Evolutionary conservation across 2,113 vertebrate species (phyloP).

Genomic region (Mustela lutreola): DNA sequence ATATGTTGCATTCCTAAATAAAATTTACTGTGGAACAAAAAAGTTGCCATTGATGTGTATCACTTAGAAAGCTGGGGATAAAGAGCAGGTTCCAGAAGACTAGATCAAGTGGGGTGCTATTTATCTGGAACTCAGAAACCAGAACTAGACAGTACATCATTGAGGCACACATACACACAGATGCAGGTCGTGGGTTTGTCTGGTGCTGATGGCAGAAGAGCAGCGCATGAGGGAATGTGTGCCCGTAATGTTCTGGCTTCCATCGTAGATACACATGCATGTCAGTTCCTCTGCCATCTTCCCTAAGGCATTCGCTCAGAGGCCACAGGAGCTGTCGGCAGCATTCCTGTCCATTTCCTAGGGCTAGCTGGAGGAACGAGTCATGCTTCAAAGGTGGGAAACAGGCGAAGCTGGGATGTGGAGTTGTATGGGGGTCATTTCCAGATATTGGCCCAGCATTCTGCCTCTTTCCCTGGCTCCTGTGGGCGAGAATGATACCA

Average conservation of each 20-base stretch:
- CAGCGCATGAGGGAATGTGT: rapidly evolving
- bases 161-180: rapidly evolving
- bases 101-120: not conserved
- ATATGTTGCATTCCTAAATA: slow-evolving; percentile 66
- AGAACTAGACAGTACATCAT: too few species aligned
- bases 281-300: not conserved
- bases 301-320: not conserved
- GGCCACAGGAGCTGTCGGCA: not conserved
- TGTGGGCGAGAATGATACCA: not conserved
- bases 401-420: not conserved
- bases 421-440: not conserved
- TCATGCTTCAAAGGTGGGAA: not conserved
- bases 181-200: rapidly evolving
- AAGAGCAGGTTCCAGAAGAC: not conserved
- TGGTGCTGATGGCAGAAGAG: not conserved
- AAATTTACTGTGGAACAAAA: not conserved
- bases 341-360: not conserved
- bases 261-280: too few species aligned
- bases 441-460: rapidly evolving
- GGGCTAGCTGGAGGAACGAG: not conserved
- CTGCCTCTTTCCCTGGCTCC: not conserved
- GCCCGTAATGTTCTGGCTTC: not conserved
- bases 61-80: not conserved
- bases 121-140: too few species aligned
- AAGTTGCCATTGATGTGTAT: not conserved